A percentile compares a stretch with the other conserved stretches of the same genome.
phyloP scores from a whole-genome alignment of 2,888 invertebrate genomes.

The Sarcophaga carnaria region DNA sequence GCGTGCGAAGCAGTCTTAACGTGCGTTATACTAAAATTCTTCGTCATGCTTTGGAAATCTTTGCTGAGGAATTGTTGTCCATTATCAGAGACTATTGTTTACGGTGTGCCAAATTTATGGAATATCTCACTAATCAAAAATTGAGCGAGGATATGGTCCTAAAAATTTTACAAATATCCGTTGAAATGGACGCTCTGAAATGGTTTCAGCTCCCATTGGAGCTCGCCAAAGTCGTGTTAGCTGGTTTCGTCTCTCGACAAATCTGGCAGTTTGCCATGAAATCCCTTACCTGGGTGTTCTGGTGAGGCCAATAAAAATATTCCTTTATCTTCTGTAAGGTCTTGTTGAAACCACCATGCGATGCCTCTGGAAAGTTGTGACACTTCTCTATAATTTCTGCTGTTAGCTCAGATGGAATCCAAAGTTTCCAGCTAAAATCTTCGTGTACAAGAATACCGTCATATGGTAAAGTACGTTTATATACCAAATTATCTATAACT shows the following conservation, averaged over 20 bases:
- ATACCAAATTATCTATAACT: no score
- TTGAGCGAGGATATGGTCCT: neutral
- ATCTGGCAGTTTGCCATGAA: slow-evolving; percentile 21
- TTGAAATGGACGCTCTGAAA: slow-evolving; percentile 41
- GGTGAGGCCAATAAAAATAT: neutral
- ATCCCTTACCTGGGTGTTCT: neutral
- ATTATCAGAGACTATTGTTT: no score
- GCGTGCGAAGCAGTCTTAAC: no score
- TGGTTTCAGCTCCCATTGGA: slow-evolving; percentile 42
- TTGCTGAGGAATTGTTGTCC: no score
- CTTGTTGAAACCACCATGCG: neutral
- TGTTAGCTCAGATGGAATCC: no score
- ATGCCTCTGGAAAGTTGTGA: neutral
- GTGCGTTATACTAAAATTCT: no score
- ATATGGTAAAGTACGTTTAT: no score
- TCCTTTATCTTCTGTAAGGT: neutral
- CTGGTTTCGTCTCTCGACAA: slow-evolving; percentile 33
- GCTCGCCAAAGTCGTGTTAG: slow-evolving; percentile 41
- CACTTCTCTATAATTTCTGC: neutral
- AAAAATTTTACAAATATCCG: slow-evolving; percentile 24
- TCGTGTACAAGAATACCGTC: no score
- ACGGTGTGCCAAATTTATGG: no score
- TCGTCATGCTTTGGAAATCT: no score
- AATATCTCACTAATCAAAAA: no score
- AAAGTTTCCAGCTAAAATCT: no score